Conservation (phyloP, 1,140 invertebrate species). For the Linepithema humile region DNA sequence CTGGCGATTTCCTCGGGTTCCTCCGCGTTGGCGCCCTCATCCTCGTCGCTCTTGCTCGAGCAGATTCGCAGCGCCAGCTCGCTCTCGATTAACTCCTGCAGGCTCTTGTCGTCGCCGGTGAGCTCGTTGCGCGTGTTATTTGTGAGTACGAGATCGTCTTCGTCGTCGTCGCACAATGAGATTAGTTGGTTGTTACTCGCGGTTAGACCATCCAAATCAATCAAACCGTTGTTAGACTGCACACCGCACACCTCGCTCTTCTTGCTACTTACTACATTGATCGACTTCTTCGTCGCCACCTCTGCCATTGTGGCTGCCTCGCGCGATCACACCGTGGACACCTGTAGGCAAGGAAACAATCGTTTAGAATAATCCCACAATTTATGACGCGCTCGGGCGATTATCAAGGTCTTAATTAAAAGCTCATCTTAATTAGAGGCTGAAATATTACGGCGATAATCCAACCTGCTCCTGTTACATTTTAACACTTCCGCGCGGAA, state of each 20-base stretch:
- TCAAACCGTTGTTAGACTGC: constrained; percentile 84
- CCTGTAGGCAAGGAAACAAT: constrained; percentile 29
- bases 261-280: constrained; percentile 83
- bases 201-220: constrained; percentile 82
- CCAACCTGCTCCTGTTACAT: not conserved
- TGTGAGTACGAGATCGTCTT: constrained; percentile 75
- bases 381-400: not conserved
- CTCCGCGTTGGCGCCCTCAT: constrained; percentile 48
- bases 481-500: not conserved
- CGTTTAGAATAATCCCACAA: not conserved
- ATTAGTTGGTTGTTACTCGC: constrained; percentile 81
- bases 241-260: constrained; percentile 82
- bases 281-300: constrained; percentile 82
- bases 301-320: constrained; percentile 78
- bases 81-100: constrained; percentile 82
- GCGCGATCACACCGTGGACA: constrained; percentile 56
- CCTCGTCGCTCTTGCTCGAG: constrained; percentile 60
- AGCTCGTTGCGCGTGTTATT: constrained; percentile 78
- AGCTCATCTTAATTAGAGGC: not conserved
- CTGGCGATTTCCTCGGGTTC: constrained; percentile 32
- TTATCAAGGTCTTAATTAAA: not conserved
- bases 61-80: constrained; percentile 81
- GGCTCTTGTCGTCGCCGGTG: constrained; percentile 79
- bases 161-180: constrained; percentile 79
- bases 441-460: not conserved